Conservation (phyloP, 2,797 vertebrate species). For the Iguana delicatissima region DNA sequence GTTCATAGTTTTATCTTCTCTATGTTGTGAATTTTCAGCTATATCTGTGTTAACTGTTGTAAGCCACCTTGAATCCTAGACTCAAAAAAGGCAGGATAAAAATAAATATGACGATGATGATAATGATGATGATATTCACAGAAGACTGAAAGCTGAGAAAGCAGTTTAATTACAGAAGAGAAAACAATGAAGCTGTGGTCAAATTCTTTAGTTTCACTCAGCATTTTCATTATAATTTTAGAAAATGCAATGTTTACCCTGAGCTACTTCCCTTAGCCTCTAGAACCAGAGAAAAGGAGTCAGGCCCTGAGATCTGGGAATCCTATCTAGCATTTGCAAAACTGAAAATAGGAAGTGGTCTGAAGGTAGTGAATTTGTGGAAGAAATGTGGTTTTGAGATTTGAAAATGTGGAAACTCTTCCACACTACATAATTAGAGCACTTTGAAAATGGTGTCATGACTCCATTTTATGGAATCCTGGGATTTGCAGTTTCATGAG, state of each 20-base stretch:
- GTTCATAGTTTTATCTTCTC: too few species aligned
- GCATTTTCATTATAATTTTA: neutral
- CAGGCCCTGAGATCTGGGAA: neutral
- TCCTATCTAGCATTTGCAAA: neutral
- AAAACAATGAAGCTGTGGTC: neutral
- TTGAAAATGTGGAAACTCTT: neutral
- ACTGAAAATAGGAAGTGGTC: neutral
- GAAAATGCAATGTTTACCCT: neutral
- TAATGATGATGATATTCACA: neutral
- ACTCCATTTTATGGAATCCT: too few species aligned
- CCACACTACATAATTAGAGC: neutral
- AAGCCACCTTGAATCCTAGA: too few species aligned
- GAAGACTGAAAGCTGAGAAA: conserved; percentile 12
- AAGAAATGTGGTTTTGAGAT: neutral
- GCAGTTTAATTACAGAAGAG: conserved; percentile 31
- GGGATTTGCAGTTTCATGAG: too few species aligned
- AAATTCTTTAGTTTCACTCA: neutral
- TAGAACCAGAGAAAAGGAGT: too few species aligned
- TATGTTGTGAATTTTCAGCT: too few species aligned
- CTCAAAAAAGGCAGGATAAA: too few species aligned
- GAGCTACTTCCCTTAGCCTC: too few species aligned
- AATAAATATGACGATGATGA: too few species aligned
- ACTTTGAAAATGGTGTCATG: too few species aligned
- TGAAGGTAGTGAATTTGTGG: neutral
- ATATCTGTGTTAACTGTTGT: too few species aligned